Evolutionary conservation across 2,888 invertebrate species (phyloP), one percentile per base, ranked within the genome.

Genomic region (Chalcis sispes): DNA sequence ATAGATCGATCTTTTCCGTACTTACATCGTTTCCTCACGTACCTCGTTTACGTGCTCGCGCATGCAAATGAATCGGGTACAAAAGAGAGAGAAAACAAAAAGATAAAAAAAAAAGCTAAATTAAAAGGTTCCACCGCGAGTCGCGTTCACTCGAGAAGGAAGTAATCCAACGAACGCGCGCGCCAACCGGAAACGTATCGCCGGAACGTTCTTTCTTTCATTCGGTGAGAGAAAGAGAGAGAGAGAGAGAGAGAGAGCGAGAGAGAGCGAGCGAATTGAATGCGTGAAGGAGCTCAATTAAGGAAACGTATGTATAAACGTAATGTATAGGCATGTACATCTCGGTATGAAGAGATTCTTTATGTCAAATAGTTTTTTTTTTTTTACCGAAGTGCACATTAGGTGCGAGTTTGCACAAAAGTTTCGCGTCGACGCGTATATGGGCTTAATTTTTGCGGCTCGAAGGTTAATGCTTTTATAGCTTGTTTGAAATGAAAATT

Each of bases 171-270:
- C 80, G 80, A 80, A 74, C 78, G 71, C 79, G 59, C 78, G 79
- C 62, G 80, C 85, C 84, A 85, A 77, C 81, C 80, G 81, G 81
- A 81, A 81, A 79, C 77, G n/a, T n/a, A n/a, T n/a, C n/a, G 32
- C 10, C 40, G 59, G n/a, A n/a, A 5, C 81, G 80, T 79, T 65
- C 72, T 73, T 72, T 72, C 72, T 73, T 72, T 73, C 76, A 72
- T 72, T 46, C 72, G n/a, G n/a, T n/a, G n/a, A n/a, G n/a, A n/a
- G n/a, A n/a, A n/a, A n/a, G n/a, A n/a, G n/a, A n/a, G n/a, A n/a
- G n/a, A n/a, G n/a, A 32, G 62, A 40, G 20, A 65, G 52, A 71
- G 66, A 59, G 32, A 48, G 50, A 64, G 18, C 25, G 15, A 10
- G 25, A 29, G 54, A 67, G 36, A 40, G 15, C 29, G 48, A 32